Conservation (phyloP, 2,888 invertebrate genomes). For the Sarcophaga variegata region DNA sequence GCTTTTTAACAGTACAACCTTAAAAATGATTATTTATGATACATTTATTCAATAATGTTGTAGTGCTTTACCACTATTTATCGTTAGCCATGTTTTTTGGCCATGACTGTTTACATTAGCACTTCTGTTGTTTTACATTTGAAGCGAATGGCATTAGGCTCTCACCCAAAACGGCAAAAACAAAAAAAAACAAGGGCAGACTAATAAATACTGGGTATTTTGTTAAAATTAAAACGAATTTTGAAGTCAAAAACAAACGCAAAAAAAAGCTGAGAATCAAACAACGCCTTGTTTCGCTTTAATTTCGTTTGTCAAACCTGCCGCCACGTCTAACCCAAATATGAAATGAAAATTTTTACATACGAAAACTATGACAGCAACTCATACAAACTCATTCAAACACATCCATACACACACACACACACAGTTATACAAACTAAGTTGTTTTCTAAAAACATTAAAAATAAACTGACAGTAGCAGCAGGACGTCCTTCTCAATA, state of each 20-base stretch:
- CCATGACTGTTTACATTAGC: slow-evolving; percentile 25
- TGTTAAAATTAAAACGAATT: slow-evolving; percentile 5
- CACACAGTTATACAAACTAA: not conserved
- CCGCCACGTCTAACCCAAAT: slow-evolving; percentile 62
- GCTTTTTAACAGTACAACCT: too few relatives aligned
- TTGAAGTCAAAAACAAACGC: slow-evolving; percentile 39
- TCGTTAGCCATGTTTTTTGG: not conserved
- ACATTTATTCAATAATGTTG: too few relatives aligned
- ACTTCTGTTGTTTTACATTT: not conserved
- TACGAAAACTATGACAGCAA: not conserved
- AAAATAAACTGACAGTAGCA: slow-evolving; percentile 62
- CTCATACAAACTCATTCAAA: not conserved
- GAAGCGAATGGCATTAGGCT: slow-evolving; percentile 15
- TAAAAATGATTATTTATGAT: too few relatives aligned
- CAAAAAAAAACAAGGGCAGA: slow-evolving; percentile 20
- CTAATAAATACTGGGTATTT: not conserved
- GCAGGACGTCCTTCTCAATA: slow-evolving; percentile 61
- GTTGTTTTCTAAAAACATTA: slow-evolving; percentile 27
- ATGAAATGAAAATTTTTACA: slow-evolving; percentile 17
- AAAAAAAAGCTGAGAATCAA: slow-evolving; percentile 34
- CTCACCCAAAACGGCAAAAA: slow-evolving; percentile 6
- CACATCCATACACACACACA: not conserved
- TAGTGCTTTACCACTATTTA: too few relatives aligned
- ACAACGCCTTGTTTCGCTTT: slow-evolving; percentile 69
- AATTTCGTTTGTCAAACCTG: slow-evolving; percentile 64